A percentile compares a stretch with the other conserved stretches of the same genome.
Conservation (phyloP, 2,113 vertebrate genomes). For the Sander lucioperca region DNA sequence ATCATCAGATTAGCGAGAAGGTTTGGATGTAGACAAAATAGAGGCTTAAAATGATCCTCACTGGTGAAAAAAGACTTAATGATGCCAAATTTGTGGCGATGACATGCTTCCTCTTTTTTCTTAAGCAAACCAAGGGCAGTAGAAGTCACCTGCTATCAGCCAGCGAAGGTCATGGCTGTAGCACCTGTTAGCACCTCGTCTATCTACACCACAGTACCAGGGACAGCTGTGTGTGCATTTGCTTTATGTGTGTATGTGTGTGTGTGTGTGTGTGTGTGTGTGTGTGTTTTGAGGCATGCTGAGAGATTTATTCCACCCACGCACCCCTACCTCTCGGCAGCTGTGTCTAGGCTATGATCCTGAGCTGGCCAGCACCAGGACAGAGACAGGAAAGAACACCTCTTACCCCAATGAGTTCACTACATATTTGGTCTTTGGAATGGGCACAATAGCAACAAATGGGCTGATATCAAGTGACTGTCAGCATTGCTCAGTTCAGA, state of each 20-base stretch:
- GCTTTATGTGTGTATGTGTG: slow-evolving; percentile 51
- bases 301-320: slow-evolving; percentile 82
- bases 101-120: slow-evolving; percentile 76
- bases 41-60: slow-evolving; percentile 69
- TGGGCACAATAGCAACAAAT: slow-evolving; percentile 63
- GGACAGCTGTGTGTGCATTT: slow-evolving; percentile 81
- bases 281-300: slow-evolving; percentile 71
- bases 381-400: slow-evolving; percentile 72
- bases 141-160: slow-evolving; percentile 83
- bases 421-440: slow-evolving; percentile 76
- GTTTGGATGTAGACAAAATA: slow-evolving; percentile 78
- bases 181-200: slow-evolving; percentile 86
- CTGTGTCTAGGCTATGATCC: slow-evolving; percentile 77
- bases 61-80: slow-evolving; percentile 55
- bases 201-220: slow-evolving; percentile 79
- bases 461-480: slow-evolving; percentile 58
- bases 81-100: slow-evolving; percentile 72
- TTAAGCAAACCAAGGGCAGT: slow-evolving; percentile 76
- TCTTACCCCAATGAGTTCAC: slow-evolving; percentile 68
- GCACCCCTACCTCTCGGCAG: slow-evolving; percentile 82
- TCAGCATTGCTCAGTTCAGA: slow-evolving; percentile 56
- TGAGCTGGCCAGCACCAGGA: slow-evolving; percentile 72
- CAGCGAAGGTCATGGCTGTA: slow-evolving; percentile 76
- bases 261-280: slow-evolving; percentile 61
- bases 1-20: slow-evolving; percentile 70